Evolutionary conservation across 2,797 vertebrate genomes (phyloP), one percentile per base, ranked within the genome.

Genomic region (Dallia pectoralis): DNA sequence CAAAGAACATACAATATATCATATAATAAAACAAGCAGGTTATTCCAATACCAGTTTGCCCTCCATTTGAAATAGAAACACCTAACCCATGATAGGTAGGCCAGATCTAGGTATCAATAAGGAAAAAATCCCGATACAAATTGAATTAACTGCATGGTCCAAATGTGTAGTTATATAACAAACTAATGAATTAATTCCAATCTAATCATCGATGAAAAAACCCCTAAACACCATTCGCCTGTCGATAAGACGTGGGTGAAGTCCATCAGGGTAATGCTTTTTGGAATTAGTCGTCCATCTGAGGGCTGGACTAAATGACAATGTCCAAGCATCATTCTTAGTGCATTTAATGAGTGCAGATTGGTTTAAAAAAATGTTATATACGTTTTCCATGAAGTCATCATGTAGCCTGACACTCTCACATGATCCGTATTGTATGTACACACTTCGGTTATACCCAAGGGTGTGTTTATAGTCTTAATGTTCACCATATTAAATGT

Each of bases 211-310:
- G 29, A 49, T 12, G 48, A 29, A 40, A 61, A 82, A 72, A 72
- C 82, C 71, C 67, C 79, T 73, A 68, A 79, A 56, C 81, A 76
- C 69, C n/a, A 77, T 47, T 12, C 30, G 53, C 78, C 51, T 87
- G 87, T 90, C 87, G 85, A 56, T 71, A 27, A 75, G 12, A 49
- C 14, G n/a, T 18, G 27, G 18, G 9, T 89, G 86, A 90, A 87
- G 87, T 88, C 82, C 36, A 44, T 73, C 78, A 72, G 47, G 79
- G 76, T 84, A 81, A 86, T 80, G 0, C 5, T 53, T 53, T 9
- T 84, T 72, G 79, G 64, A 69, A 82, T 74, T 82, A 84, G 77
- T 70, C 66, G 72, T 69, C 30, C 48, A 16, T 6, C 33, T 3
- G 51, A 72, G 49, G 71, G n/a, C 56, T 18, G 30, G 7, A 67